These are phyloP conservation scores for Rhinichthys klamathensis DNA, from an alignment of 2,113 vertebrate species.

Conservation along the genomic window DNA sequence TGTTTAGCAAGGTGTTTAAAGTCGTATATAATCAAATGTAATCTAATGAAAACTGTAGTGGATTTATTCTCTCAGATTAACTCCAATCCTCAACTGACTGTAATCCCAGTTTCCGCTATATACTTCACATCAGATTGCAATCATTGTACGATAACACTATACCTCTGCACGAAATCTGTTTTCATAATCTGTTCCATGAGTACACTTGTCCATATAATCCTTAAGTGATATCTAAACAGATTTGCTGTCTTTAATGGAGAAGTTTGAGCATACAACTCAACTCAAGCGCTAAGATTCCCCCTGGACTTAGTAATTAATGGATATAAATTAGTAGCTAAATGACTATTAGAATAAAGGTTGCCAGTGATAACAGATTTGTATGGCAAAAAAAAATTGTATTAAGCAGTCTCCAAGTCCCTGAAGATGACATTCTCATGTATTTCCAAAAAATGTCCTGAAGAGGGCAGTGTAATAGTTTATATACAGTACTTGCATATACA, in stretches of 20 bases:
- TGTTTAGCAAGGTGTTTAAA: no score
- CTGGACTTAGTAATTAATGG: not conserved
- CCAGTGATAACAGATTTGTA: not conserved
- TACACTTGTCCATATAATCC: not conserved
- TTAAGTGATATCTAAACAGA: not conserved
- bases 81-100: conserved; percentile 38
- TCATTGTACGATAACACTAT: not conserved
- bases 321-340: not conserved
- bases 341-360: not conserved
- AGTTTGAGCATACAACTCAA: not conserved
- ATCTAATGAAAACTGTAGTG: conserved; percentile 43
- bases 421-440: not conserved
- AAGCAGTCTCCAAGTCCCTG: not conserved
- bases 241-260: not conserved
- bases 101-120: conserved; percentile 20
- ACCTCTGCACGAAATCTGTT: conserved; percentile 20
- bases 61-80: conserved; percentile 48
- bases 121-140: conserved; percentile 40
- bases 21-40: not conserved
- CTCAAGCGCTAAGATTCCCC: not conserved
- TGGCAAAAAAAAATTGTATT: not conserved
- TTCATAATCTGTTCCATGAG: not conserved
- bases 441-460: conserved; percentile 9
- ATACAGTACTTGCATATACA: no score
- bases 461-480: conserved; percentile 32